These are phyloP conservation scores for Temnothorax nylanderi DNA, from an alignment of 1,140 invertebrate species.

Conservation along the genomic window DNA sequence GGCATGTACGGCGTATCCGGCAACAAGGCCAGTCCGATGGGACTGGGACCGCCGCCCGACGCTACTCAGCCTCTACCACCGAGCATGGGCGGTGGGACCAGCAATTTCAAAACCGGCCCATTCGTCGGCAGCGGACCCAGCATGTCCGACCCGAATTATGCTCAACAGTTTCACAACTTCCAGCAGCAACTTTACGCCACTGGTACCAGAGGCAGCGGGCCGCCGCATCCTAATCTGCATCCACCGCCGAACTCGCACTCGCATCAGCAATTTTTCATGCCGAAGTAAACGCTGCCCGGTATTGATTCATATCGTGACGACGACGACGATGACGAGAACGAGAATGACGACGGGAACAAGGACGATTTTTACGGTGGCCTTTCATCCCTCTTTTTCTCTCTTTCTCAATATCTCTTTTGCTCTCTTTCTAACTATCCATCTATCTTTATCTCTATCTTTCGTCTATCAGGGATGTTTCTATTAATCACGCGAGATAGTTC, in stretches of 20 bases:
- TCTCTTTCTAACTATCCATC: slow-evolving; percentile 43
- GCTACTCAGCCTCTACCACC: slow-evolving; percentile 91
- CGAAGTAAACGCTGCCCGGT: slow-evolving; percentile 81
- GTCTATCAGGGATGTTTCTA: slow-evolving; percentile 61
- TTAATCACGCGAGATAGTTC: slow-evolving; percentile 52
- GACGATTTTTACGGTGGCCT: slow-evolving; percentile 69
- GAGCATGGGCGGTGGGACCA: slow-evolving; percentile 90
- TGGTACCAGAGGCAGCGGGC: slow-evolving; percentile 89
- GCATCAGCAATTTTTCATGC: slow-evolving; percentile 86
- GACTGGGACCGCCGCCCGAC: slow-evolving; percentile 86
- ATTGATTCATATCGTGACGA: slow-evolving; percentile 55
- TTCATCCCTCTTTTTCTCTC: slow-evolving; percentile 63
- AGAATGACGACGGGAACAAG: slow-evolving; percentile 47
- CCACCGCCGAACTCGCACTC: slow-evolving; percentile 82
- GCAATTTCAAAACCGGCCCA: slow-evolving; percentile 92
- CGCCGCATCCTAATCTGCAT: slow-evolving; percentile 82
- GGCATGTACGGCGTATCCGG: slow-evolving; percentile 86
- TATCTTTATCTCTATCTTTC: slow-evolving; percentile 32
- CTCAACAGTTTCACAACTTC: slow-evolving; percentile 97
- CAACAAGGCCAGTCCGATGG: slow-evolving; percentile 85
- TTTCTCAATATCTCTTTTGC: slow-evolving; percentile 1
- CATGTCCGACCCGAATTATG: slow-evolving; percentile 96
- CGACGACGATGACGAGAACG: slow-evolving; percentile 46
- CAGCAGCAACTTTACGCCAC: slow-evolving; percentile 97
- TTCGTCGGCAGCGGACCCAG: slow-evolving; percentile 94